Conservation (phyloP, 1,140 invertebrate species). For the Belonocnema kinseyi region DNA sequence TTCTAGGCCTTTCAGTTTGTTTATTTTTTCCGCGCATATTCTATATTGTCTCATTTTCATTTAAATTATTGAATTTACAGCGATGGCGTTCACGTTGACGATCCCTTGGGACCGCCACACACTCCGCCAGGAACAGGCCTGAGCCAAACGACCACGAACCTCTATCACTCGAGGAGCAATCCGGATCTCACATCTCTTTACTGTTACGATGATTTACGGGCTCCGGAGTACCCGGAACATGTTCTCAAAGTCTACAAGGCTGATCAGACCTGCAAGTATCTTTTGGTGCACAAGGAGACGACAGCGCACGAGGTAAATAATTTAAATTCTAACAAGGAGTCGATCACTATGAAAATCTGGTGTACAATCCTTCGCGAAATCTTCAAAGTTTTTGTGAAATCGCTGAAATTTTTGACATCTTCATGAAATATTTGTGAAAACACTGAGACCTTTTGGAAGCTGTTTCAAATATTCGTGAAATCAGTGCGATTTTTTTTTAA, state of each 20-base stretch:
- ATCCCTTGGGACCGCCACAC: conserved; percentile 73
- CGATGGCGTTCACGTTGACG: conserved; percentile 79
- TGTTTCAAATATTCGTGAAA: no score
- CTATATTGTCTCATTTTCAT: conserved; percentile 1
- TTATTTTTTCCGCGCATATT: conserved; percentile 22
- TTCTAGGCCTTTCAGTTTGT: not conserved
- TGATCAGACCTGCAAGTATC: conserved; percentile 98
- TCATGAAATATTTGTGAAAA: no score
- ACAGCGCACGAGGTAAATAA: conserved; percentile 89
- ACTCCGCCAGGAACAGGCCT: conserved; percentile 72
- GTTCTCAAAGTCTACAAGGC: conserved; percentile 97
- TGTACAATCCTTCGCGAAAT: no score
- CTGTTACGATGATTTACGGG: conserved; percentile 85
- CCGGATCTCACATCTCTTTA: conserved; percentile 89
- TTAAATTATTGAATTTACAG: conserved; percentile 51
- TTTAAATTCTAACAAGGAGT: no score
- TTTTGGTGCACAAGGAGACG: conserved; percentile 98
- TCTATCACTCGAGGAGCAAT: conserved; percentile 93
- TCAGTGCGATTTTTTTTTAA: no score
- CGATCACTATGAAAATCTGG: no score
- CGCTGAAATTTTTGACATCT: no score
- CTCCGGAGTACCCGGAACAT: conserved; percentile 95
- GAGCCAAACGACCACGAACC: conserved; percentile 69
- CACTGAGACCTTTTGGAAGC: no score
- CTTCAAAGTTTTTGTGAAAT: no score